Percentiles rank a stretch among this genome's conserved stretches.
These are phyloP conservation scores for Anas platyrhynchos DNA, from an alignment of 2,113 vertebrate species.

Conservation along the genomic window DNA sequence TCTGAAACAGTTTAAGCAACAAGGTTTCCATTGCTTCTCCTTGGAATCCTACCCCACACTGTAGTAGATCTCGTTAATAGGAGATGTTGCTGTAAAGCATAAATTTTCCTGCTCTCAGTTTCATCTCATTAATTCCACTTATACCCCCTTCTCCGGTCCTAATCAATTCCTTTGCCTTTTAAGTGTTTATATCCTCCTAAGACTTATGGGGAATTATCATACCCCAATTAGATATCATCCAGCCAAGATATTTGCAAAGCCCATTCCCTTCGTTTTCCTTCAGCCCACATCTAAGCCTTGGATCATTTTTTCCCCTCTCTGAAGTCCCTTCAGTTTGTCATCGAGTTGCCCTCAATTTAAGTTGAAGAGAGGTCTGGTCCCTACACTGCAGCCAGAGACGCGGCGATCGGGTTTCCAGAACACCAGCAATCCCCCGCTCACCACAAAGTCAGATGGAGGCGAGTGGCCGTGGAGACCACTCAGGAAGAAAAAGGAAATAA, in stretches of 20 bases:
- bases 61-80: conserved; percentile 9
- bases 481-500: conserved; percentile 13
- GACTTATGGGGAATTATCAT: conserved; percentile 48
- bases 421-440: background rate
- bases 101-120: conserved; percentile 36
- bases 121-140: conserved; percentile 35
- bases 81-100: conserved; percentile 39
- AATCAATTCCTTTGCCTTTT: conserved; percentile 50
- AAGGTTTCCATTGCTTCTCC: conserved; percentile 36
- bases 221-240: conserved; percentile 40
- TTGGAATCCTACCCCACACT: conserved; percentile 37
- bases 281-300: conserved; percentile 62
- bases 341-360: conserved; percentile 60
- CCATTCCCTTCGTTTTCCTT: conserved; percentile 65
- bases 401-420: conserved; percentile 29
- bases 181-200: conserved; percentile 49
- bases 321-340: conserved; percentile 70
- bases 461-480: background rate
- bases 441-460: conserved; percentile 9
- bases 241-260: conserved; percentile 55
- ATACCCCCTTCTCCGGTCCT: conserved; percentile 10
- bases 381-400: background rate
- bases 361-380: conserved; percentile 26
- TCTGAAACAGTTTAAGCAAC: conserved; percentile 51
- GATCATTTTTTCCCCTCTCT: conserved; percentile 62